Conservation (phyloP, 2,113 vertebrate species). For the Rhinogobius similis region DNA sequence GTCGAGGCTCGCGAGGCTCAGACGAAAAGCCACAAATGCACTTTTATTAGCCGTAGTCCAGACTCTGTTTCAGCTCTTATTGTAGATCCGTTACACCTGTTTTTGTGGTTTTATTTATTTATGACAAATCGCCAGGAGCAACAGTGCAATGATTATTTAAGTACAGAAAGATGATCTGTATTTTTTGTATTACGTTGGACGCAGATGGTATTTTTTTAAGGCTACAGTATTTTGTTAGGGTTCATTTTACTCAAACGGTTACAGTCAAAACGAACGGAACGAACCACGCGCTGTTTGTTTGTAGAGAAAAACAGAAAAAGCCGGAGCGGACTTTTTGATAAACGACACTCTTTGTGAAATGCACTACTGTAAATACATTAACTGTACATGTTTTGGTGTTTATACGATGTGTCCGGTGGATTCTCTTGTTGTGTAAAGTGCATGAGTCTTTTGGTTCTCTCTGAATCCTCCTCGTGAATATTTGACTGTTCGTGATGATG, state of each 20-base stretch:
- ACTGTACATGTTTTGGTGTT: constrained; percentile 55
- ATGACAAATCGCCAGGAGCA: constrained; percentile 75
- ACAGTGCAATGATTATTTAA: constrained; percentile 78
- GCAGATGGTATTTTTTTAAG: constrained; percentile 80
- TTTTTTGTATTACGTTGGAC: constrained; percentile 75
- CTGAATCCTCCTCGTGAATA: constrained; percentile 58
- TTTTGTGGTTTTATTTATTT: constrained; percentile 67
- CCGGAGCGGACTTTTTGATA: constrained; percentile 41
- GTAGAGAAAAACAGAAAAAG: constrained; percentile 10
- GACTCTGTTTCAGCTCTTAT: constrained; percentile 46
- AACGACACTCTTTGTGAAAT: constrained; percentile 22
- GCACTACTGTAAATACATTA: constrained; percentile 44
- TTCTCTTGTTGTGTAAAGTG: constrained; percentile 51
- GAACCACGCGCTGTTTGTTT: constrained; percentile 12
- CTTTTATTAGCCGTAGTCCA: constrained; percentile 76
- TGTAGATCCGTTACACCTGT: constrained; percentile 23
- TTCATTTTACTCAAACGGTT: constrained; percentile 34
- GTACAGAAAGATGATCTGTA: constrained; percentile 63
- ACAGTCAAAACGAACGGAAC: constrained; percentile 1
- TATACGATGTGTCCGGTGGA: constrained; percentile 48
- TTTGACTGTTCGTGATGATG: constrained; percentile 52
- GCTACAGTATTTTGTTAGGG: constrained; percentile 45
- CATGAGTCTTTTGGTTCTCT: constrained; percentile 58
- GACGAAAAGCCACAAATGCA: constrained; percentile 79
- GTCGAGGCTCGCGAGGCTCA: constrained; percentile 60